Percentiles rank a stretch among this genome's conserved stretches.
These are phyloP conservation scores for Temnopleurus reevesii DNA, from an alignment of 53 echinoderm and acorn worm genomes.

Conservation along the genomic window DNA sequence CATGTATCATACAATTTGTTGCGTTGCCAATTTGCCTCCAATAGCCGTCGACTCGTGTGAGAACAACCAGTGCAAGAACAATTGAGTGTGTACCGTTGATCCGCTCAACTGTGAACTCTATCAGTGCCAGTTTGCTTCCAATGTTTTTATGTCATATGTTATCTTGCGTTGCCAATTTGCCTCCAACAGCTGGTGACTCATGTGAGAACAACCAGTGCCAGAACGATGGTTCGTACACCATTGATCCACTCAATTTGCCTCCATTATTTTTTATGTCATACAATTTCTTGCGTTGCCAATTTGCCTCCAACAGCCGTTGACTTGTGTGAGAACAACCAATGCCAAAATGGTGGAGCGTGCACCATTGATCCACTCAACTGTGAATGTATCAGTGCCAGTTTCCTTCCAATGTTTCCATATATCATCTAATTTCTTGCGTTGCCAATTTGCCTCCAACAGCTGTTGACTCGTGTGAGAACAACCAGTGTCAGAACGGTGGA, in stretches of 20 bases:
- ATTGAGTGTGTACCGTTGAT: slow-evolving; percentile 68
- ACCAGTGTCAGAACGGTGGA: slow-evolving; percentile 78
- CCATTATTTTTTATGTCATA: no score
- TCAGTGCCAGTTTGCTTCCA: no score
- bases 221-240: slow-evolving; percentile 74
- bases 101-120: slow-evolving; percentile 66
- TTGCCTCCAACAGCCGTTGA: slow-evolving; percentile 1
- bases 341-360: slow-evolving; percentile 85
- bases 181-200: not conserved
- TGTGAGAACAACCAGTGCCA: slow-evolving; percentile 52
- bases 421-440: not conserved
- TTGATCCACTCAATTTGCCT: slow-evolving; percentile 47
- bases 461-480: slow-evolving; percentile 51
- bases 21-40: not conserved
- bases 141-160: no score
- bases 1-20: no score
- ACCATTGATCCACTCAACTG: slow-evolving; percentile 60
- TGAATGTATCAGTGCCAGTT: no score
- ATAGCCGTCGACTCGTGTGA: slow-evolving; percentile 50
- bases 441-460: not conserved
- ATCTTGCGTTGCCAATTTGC: not conserved
- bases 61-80: slow-evolving; percentile 70
- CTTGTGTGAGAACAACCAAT: slow-evolving; percentile 53
- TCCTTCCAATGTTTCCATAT: no score
- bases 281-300: not conserved